These are phyloP conservation scores for Meandrina meandrites DNA, from an alignment of 92 coral and sea anemone genomes.

Conservation along the genomic window DNA sequence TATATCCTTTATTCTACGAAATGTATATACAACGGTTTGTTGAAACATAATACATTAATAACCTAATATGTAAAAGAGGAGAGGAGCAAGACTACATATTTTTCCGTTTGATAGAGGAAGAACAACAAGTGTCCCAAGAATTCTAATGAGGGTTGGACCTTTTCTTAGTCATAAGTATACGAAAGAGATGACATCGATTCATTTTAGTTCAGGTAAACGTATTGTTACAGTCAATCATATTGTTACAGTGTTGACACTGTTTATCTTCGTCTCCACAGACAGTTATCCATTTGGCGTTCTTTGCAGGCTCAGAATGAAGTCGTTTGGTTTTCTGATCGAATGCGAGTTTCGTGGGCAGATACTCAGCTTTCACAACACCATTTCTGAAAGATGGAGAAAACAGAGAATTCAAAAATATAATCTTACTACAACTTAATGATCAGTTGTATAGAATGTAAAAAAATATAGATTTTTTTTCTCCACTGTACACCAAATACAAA, in stretches of 20 bases:
- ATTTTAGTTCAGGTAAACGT: not conserved
- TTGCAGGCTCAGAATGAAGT: constrained; percentile 59
- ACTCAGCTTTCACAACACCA: constrained; percentile 62
- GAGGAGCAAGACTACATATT: too few relatives aligned
- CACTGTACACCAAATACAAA: too few relatives aligned
- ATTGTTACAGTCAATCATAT: not conserved
- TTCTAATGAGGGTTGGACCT: too few relatives aligned
- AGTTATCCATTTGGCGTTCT: constrained; percentile 54
- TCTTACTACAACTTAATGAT: not conserved
- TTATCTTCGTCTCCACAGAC: constrained; percentile 70
- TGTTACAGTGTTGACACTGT: constrained; percentile 30
- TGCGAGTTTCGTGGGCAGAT: constrained; percentile 60
- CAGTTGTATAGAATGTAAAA: not conserved
- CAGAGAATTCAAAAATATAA: not conserved
- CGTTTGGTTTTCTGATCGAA: constrained; percentile 48
- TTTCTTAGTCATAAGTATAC: too few relatives aligned
- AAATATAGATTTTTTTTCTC: not conserved
- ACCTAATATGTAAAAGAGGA: too few relatives aligned
- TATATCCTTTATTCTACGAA: too few relatives aligned
- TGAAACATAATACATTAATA: too few relatives aligned
- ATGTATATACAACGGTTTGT: too few relatives aligned
- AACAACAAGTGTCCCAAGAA: too few relatives aligned
- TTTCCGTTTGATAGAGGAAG: too few relatives aligned
- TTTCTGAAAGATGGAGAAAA: constrained; percentile 35
- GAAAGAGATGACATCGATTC: too few relatives aligned